Evolutionary conservation across 2,113 vertebrate species (phyloP).

Genomic region (Crotalus tigris): DNA sequence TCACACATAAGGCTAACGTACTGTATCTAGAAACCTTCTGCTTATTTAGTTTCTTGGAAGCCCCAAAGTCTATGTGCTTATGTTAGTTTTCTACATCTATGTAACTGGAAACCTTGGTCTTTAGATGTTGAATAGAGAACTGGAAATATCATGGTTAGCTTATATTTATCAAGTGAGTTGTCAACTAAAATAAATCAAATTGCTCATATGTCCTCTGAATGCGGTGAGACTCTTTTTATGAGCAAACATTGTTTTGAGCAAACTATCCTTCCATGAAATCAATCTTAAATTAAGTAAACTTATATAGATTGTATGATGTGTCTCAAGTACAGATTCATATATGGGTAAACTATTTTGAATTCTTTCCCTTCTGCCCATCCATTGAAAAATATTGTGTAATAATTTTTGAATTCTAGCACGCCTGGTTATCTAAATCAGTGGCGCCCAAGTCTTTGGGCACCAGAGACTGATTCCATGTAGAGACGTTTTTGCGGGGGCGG

Average conservation of each 20-base stretch:
- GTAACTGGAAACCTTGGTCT: conserved; percentile 6
- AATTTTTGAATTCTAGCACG: neutral
- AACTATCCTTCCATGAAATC: neutral
- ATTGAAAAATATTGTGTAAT: neutral
- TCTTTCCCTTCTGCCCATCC: neutral
- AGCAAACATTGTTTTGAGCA: neutral
- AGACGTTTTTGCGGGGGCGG: too few species aligned
- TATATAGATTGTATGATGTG: neutral
- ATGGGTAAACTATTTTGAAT: neutral
- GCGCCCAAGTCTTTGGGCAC: too few species aligned
- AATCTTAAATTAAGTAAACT: neutral
- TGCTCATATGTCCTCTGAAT: neutral
- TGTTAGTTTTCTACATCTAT: conserved; percentile 19
- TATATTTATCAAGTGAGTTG: neutral
- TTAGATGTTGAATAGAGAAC: neutral
- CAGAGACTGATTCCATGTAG: too few species aligned
- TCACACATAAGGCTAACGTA: conserved; percentile 24
- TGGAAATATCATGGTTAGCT: neutral
- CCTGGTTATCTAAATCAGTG: neutral
- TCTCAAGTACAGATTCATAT: neutral
- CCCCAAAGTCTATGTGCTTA: conserved; percentile 7
- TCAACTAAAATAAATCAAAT: neutral
- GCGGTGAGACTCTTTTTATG: neutral
- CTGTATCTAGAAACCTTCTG: conserved; percentile 29
- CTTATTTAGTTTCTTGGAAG: conserved; percentile 30